Evolutionary conservation across 2,888 invertebrate species (phyloP).

Genomic region (Melolontha melolontha): DNA sequence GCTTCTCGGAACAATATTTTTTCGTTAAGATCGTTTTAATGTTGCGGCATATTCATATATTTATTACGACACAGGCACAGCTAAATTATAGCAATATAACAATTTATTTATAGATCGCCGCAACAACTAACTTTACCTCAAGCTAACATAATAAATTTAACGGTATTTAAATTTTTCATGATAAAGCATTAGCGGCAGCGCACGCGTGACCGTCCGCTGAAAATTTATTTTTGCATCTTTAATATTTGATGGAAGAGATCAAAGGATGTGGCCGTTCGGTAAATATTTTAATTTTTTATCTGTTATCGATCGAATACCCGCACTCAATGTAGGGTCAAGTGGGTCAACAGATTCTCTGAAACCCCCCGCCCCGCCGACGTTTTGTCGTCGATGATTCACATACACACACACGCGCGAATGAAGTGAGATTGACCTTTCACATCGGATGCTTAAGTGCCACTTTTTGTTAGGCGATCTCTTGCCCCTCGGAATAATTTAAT

Average conservation of each 20-base stretch:
- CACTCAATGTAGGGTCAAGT: slow-evolving; percentile 33
- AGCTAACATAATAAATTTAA: too few relatives aligned
- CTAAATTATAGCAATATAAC: background rate
- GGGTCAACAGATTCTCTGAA: slow-evolving; percentile 35
- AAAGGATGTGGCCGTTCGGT: slow-evolving; percentile 12
- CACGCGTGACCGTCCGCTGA: too few relatives aligned
- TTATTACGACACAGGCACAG: too few relatives aligned
- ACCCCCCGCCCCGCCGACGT: slow-evolving; percentile 1
- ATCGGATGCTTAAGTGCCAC: slow-evolving; percentile 50
- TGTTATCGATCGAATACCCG: slow-evolving; percentile 30
- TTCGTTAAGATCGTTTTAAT: background rate
- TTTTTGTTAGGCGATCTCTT: slow-evolving; percentile 46
- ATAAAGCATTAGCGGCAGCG: too few relatives aligned
- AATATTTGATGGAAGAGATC: slow-evolving; percentile 27
- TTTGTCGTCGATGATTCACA: slow-evolving; percentile 26
- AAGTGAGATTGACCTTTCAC: slow-evolving; percentile 51
- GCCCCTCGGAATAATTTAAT: slow-evolving; percentile 42
- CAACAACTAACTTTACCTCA: too few relatives aligned
- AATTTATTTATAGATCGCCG: slow-evolving; percentile 1
- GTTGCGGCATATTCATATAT: too few relatives aligned
- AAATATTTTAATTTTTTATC: slow-evolving; percentile 40
- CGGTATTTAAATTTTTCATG: too few relatives aligned
- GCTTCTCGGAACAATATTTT: background rate
- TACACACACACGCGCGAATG: slow-evolving; percentile 25
- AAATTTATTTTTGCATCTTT: slow-evolving; percentile 16